Conservation (phyloP, 2,113 vertebrate genomes). For the Gobio gobio region DNA sequence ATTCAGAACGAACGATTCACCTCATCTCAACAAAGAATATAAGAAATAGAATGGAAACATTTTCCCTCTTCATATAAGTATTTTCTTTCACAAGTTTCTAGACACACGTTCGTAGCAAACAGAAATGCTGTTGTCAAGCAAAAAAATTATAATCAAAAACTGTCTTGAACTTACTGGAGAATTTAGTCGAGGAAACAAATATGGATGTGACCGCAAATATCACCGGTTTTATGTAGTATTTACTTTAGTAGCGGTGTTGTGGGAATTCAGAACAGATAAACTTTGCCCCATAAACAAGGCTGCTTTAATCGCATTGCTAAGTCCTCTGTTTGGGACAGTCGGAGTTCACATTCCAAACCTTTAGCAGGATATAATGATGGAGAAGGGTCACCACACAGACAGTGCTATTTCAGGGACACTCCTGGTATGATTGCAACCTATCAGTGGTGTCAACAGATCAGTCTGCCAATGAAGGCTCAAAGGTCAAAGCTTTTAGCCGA, state of each 20-base stretch:
- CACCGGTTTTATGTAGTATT: background rate
- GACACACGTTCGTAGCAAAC: background rate
- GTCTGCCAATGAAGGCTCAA: constrained; percentile 68
- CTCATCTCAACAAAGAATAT: background rate
- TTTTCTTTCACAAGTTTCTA: background rate
- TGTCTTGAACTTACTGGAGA: background rate
- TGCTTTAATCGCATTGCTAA: background rate
- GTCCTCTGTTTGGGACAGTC: constrained; percentile 4
- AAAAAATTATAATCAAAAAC: no score
- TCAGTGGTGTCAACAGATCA: constrained; percentile 64
- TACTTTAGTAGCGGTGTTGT: constrained; percentile 10
- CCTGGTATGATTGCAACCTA: constrained; percentile 60
- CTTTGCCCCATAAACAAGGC: background rate
- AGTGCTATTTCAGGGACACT: constrained; percentile 63
- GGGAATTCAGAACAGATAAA: background rate
- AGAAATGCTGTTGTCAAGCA: background rate
- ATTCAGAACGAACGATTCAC: constrained; percentile 51
- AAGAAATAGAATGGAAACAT: background rate
- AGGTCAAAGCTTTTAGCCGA: constrained; percentile 65
- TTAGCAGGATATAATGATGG: background rate
- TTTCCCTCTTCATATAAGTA: background rate
- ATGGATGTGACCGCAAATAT: background rate
- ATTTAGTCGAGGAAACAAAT: background rate
- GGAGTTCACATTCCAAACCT: constrained; percentile 13
- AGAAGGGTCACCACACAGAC: constrained; percentile 27